phyloP scores from a whole-genome alignment of 1,140 invertebrate genomes.

The Eurytemora carolleeae region DNA sequence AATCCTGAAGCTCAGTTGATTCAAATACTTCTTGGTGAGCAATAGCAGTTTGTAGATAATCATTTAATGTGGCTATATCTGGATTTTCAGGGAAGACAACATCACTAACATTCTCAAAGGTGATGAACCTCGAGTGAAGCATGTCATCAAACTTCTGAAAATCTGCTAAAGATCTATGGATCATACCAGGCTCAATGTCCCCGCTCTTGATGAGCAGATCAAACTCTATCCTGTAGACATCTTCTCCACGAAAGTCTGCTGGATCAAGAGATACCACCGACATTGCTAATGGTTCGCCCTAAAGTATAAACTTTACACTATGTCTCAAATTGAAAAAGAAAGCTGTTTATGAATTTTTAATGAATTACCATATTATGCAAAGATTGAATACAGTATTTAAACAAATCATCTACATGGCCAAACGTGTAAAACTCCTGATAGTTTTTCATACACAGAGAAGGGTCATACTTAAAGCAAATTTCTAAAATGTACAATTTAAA shows the following conservation, averaged over 20 bases:
- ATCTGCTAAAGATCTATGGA: conserved; percentile 1
- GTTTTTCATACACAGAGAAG: no score
- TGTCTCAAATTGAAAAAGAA: no score
- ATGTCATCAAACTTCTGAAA: conserved; percentile 4
- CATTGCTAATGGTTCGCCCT: not conserved
- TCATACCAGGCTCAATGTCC: not conserved
- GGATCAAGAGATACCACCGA: not conserved
- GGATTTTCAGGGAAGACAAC: not conserved
- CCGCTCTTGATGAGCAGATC: not conserved
- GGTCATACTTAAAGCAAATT: no score
- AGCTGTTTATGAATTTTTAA: no score
- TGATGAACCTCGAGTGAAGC: not conserved
- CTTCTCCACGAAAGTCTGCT: not conserved
- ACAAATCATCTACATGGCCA: no score
- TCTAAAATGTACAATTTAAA: no score
- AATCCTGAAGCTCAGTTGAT: not conserved
- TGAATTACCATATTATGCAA: no score
- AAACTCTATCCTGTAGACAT: conserved; percentile 5
- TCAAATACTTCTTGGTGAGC: not conserved
- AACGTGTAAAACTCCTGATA: no score
- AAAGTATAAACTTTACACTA: not conserved
- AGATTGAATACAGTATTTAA: no score
- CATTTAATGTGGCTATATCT: no score
- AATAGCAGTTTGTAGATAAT: no score
- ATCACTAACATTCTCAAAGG: not conserved